Percentiles rank a stretch among this genome's conserved stretches.
phyloP scores from a whole-genome alignment of 2,113 vertebrate genomes.

The Thunnus maccoyii region DNA sequence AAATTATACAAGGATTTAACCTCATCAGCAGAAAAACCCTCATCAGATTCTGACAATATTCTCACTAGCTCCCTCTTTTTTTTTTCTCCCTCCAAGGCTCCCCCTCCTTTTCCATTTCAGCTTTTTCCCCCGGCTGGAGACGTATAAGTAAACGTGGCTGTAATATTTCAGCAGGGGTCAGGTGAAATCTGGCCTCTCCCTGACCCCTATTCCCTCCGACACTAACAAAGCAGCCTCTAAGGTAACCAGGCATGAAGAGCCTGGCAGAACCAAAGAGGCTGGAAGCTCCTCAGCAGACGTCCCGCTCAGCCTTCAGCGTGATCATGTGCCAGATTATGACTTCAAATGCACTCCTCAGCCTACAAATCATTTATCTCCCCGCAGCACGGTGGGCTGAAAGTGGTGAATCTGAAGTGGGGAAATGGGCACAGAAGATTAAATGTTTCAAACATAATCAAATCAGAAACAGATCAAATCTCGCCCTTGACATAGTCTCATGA shows the following conservation, averaged over 20 bases:
- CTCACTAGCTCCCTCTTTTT: neutral
- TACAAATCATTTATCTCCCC: constrained; percentile 61
- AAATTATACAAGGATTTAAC: constrained; percentile 60
- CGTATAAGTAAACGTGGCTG: constrained; percentile 54
- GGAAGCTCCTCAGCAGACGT: constrained; percentile 66
- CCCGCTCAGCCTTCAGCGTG: constrained; percentile 61
- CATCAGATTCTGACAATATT: constrained; percentile 32
- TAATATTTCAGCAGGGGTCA: constrained; percentile 69
- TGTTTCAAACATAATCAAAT: constrained; percentile 43
- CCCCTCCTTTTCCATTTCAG: neutral
- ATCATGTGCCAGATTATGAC: constrained; percentile 76
- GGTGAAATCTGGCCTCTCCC: constrained; percentile 71
- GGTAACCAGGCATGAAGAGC: constrained; percentile 82
- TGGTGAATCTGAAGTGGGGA: constrained; percentile 31
- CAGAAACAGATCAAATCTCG: constrained; percentile 33
- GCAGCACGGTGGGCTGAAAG: constrained; percentile 22
- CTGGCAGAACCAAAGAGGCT: constrained; percentile 63
- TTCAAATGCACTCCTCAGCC: constrained; percentile 46
- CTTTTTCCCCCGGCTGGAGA: constrained; percentile 26
- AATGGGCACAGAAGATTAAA: constrained; percentile 26
- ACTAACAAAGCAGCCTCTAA: constrained; percentile 77
- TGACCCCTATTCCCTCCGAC: constrained; percentile 77
- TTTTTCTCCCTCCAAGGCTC: neutral
- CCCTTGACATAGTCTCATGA: constrained; percentile 6
- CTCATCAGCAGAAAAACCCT: constrained; percentile 48